These are phyloP conservation scores for Drepana arcuata DNA, from an alignment of 1,140 invertebrate species.

Conservation along the genomic window DNA sequence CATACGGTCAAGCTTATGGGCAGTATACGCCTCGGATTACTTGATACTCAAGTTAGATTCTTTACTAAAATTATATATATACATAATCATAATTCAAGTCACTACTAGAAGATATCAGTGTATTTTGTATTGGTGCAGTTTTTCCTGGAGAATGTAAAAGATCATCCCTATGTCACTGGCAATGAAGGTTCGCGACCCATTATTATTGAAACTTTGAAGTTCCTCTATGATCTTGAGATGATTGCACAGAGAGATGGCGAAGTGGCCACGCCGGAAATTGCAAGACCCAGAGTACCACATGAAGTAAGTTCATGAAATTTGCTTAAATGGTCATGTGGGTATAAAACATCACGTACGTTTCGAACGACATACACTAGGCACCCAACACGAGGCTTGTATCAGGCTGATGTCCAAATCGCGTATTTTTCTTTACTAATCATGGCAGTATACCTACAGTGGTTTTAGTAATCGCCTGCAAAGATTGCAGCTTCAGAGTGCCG, in stretches of 20 bases:
- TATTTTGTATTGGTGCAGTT: conserved; percentile 44
- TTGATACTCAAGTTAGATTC: conserved; percentile 80
- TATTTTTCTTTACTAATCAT: too few relatives aligned
- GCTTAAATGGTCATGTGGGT: too few relatives aligned
- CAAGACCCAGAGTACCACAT: conserved; percentile 78
- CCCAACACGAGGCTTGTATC: too few relatives aligned
- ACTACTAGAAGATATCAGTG: too few relatives aligned
- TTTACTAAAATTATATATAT: conserved; percentile 1
- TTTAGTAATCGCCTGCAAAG: too few relatives aligned
- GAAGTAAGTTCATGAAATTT: conserved; percentile 55
- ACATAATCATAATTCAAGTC: neutral
- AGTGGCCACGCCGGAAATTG: conserved; percentile 74
- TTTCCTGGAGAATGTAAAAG: conserved; percentile 76
- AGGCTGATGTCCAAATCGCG: too few relatives aligned
- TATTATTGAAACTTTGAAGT: conserved; percentile 76
- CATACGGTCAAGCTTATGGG: conserved; percentile 83
- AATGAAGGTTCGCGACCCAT: conserved; percentile 77
- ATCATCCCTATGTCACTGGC: conserved; percentile 75
- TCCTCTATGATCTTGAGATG: conserved; percentile 75
- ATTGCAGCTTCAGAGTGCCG: too few relatives aligned
- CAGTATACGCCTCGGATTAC: conserved; percentile 85
- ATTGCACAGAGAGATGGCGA: conserved; percentile 73
- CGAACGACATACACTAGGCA: too few relatives aligned
- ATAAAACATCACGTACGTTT: too few relatives aligned
- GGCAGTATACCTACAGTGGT: too few relatives aligned